A percentile compares a stretch with the other conserved stretches of the same genome.
phyloP scores from a whole-genome alignment of 2,888 invertebrate genomes.

The Drosophila stalkeri region DNA sequence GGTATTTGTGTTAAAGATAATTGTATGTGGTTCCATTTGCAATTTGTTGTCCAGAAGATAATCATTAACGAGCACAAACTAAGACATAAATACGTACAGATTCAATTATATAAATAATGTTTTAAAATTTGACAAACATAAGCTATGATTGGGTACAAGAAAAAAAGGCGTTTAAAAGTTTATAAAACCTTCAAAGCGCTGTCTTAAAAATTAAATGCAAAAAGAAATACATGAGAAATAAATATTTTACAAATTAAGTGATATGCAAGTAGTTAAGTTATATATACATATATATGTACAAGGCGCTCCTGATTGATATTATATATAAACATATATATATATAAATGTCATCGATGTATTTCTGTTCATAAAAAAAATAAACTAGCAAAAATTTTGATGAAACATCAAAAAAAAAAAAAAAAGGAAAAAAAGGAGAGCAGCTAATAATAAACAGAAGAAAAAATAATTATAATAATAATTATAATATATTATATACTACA shows the following conservation, averaged over 20 bases:
- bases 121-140: neutral
- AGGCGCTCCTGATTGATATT: slow-evolving; percentile 59
- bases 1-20: slow-evolving; percentile 20
- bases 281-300: slow-evolving; percentile 29
- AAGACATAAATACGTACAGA: slow-evolving; percentile 26
- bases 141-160: slow-evolving; percentile 38
- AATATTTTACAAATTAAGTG: slow-evolving; percentile 56
- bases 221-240: slow-evolving; percentile 4
- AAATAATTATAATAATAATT: slow-evolving; percentile 23
- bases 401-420: slow-evolving; percentile 39
- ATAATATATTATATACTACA: slow-evolving; percentile 33
- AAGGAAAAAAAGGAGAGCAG: slow-evolving; percentile 16
- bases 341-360: slow-evolving; percentile 59
- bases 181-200: slow-evolving; percentile 49
- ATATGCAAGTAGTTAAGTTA: slow-evolving; percentile 56
- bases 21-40: slow-evolving; percentile 32
- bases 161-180: slow-evolving; percentile 48
- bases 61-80: slow-evolving; percentile 42
- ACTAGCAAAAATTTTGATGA: slow-evolving; percentile 49
- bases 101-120: slow-evolving; percentile 22
- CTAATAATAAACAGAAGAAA: slow-evolving; percentile 32
- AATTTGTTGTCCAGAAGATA: slow-evolving; percentile 36
- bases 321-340: slow-evolving; percentile 35
- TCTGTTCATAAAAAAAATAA: slow-evolving; percentile 49
- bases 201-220: slow-evolving; percentile 10